phyloP scores from a whole-genome alignment of 2,113 vertebrate species.

The Menura novaehollandiae region DNA sequence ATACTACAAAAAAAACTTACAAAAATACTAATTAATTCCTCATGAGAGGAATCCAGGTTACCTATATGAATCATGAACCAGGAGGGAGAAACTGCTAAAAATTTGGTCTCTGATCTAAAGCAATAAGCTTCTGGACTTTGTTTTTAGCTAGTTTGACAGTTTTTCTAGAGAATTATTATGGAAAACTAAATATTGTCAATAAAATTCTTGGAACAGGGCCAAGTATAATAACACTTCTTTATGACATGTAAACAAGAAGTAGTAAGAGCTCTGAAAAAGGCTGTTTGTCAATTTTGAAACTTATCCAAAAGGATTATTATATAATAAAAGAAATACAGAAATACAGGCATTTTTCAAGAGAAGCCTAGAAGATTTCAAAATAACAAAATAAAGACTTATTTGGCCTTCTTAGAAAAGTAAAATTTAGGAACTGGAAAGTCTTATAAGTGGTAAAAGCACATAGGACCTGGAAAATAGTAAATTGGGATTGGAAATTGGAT shows the following conservation, averaged over 20 bases:
- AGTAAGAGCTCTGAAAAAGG: not conserved
- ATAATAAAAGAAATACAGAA: not conserved
- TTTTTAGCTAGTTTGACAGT: not conserved
- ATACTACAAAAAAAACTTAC: not conserved
- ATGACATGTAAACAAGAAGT: not conserved
- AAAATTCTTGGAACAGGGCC: not conserved
- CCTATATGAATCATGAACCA: rapidly evolving
- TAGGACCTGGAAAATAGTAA: not conserved
- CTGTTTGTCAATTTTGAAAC: not conserved
- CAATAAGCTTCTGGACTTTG: not conserved
- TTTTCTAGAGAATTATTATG: not conserved
- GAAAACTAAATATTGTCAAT: not conserved
- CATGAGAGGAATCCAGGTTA: not conserved
- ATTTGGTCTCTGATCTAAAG: not conserved
- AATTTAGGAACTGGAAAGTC: not conserved
- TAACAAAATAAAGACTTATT: not conserved
- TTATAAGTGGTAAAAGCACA: not conserved
- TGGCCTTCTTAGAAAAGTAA: not conserved
- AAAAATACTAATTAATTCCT: not conserved
- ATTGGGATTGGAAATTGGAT: not conserved
- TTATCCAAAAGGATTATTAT: not conserved
- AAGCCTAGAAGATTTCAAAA: not conserved
- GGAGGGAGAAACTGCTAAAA: rapidly evolving
- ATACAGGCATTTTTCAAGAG: not conserved
- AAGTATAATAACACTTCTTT: not conserved